These are phyloP conservation scores for Drosophila parthenogenetica DNA, from an alignment of 2,888 invertebrate species.

Conservation along the genomic window DNA sequence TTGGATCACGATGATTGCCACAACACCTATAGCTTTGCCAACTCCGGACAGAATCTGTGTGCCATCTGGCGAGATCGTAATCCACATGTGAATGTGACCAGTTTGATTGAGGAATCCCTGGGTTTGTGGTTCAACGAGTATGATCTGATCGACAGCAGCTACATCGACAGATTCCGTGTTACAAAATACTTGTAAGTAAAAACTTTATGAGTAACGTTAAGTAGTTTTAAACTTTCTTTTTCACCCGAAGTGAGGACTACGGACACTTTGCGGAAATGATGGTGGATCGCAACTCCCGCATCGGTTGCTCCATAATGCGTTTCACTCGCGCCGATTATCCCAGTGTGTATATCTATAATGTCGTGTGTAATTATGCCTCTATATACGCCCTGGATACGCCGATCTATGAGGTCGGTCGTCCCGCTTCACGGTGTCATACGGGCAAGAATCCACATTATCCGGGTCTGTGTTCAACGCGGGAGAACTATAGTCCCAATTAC, in stretches of 20 bases:
- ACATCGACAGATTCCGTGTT: slow-evolving; percentile 78
- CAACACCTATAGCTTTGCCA: slow-evolving; percentile 82
- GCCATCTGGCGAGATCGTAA: slow-evolving; percentile 80
- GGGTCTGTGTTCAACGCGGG: slow-evolving; percentile 82
- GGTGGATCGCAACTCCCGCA: slow-evolving; percentile 82
- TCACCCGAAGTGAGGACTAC: slow-evolving; percentile 80
- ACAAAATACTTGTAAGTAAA: slow-evolving; percentile 82
- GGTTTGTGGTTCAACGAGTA: slow-evolving; percentile 84
- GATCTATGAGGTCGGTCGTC: slow-evolving; percentile 79
- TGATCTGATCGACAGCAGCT: slow-evolving; percentile 82
- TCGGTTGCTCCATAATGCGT: slow-evolving; percentile 83
- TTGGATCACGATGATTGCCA: slow-evolving; percentile 84
- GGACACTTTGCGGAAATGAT: slow-evolving; percentile 84
- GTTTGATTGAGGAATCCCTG: slow-evolving; percentile 80
- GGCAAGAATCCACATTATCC: slow-evolving; percentile 83
- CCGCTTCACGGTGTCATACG: slow-evolving; percentile 78
- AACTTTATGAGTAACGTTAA: not conserved
- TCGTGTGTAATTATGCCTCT: slow-evolving; percentile 84
- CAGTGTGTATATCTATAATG: slow-evolving; percentile 78
- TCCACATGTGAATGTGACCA: slow-evolving; percentile 78
- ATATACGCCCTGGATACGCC: slow-evolving; percentile 82
- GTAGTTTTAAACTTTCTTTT: not conserved
- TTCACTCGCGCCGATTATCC: slow-evolving; percentile 82
- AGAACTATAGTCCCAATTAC: slow-evolving; percentile 83
- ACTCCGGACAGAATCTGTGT: slow-evolving; percentile 83